A percentile compares a stretch with the other conserved stretches of the same genome.
Conservation (phyloP, 2,888 invertebrate genomes). For the Dolomedes plantarius region DNA sequence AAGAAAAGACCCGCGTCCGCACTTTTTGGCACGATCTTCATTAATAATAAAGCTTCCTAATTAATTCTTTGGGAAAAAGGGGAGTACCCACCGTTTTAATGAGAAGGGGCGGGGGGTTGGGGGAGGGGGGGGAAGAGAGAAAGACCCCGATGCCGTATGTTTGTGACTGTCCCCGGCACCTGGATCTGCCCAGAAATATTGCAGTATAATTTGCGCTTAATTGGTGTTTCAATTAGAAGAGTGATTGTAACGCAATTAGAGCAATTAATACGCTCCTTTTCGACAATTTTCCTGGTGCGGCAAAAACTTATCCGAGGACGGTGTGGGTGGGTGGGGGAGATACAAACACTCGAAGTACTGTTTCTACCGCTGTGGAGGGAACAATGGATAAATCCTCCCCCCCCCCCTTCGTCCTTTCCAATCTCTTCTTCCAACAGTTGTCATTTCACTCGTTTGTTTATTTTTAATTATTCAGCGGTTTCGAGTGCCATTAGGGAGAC, state of each 20-base stretch:
- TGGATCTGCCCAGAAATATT: slow-evolving; percentile 69
- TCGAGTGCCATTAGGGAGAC: background rate
- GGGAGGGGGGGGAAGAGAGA: background rate
- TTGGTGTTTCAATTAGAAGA: slow-evolving; percentile 71
- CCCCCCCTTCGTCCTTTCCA: background rate
- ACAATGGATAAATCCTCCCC: background rate
- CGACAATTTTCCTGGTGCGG: slow-evolving; percentile 28
- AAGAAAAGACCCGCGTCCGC: slow-evolving; percentile 64
- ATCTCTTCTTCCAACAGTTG: slow-evolving; percentile 3
- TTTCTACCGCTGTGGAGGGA: background rate
- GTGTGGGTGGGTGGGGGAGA: too few relatives aligned
- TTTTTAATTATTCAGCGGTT: slow-evolving; percentile 5
- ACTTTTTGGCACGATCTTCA: slow-evolving; percentile 71
- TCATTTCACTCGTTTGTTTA: slow-evolving; percentile 5
- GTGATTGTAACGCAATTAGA: slow-evolving; percentile 71
- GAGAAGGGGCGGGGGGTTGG: slow-evolving; percentile 28
- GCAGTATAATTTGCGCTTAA: slow-evolving; percentile 71
- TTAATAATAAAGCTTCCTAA: slow-evolving; percentile 71
- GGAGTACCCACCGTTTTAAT: slow-evolving; percentile 48
- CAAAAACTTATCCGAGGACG: slow-evolving; percentile 25
- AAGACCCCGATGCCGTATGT: slow-evolving; percentile 37
- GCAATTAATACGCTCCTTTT: slow-evolving; percentile 70
- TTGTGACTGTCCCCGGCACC: slow-evolving; percentile 65
- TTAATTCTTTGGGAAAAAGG: slow-evolving; percentile 63
- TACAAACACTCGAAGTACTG: too few relatives aligned